Percentiles rank a stretch among this genome's conserved stretches.
phyloP scores from a whole-genome alignment of 1,140 invertebrate genomes.

The Samia ricini region DNA sequence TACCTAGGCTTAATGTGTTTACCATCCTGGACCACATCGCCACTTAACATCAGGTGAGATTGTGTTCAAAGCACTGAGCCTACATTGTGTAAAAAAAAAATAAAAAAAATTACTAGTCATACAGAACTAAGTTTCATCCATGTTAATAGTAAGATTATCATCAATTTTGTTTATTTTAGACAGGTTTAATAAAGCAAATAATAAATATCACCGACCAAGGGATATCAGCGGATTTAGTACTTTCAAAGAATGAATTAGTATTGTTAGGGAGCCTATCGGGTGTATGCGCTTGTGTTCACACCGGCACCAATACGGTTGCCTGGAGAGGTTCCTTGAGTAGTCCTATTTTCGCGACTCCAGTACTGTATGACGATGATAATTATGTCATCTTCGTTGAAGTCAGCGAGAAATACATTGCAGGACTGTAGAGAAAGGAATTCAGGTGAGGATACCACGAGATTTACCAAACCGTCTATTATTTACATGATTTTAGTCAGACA shows the following conservation, averaged over 20 bases:
- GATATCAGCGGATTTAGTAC: slow-evolving; percentile 80
- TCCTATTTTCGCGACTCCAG: slow-evolving; percentile 83
- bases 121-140: not conserved
- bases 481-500: too few relatives aligned
- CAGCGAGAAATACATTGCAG: slow-evolving; percentile 76
- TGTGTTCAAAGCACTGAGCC: too few relatives aligned
- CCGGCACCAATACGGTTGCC: slow-evolving; percentile 64
- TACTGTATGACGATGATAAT: slow-evolving; percentile 63
- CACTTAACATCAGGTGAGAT: too few relatives aligned
- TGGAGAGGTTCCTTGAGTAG: slow-evolving; percentile 78
- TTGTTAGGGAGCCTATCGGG: slow-evolving; percentile 80
- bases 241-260: slow-evolving; percentile 62
- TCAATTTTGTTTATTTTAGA: slow-evolving; percentile 44
- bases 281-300: slow-evolving; percentile 70
- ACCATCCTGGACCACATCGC: too few relatives aligned
- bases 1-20: too few relatives aligned
- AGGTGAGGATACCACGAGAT: slow-evolving; percentile 32
- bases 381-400: slow-evolving; percentile 79
- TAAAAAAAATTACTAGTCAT: too few relatives aligned
- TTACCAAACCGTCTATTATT: not conserved
- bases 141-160: not conserved
- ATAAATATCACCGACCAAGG: slow-evolving; percentile 71
- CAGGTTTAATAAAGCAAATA: slow-evolving; percentile 42
- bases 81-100: too few relatives aligned
- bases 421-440: slow-evolving; percentile 65